A percentile compares a stretch with the other conserved stretches of the same genome.
Evolutionary conservation across 2,888 invertebrate genomes (phyloP).

Genomic region (Drosophila colorata): DNA sequence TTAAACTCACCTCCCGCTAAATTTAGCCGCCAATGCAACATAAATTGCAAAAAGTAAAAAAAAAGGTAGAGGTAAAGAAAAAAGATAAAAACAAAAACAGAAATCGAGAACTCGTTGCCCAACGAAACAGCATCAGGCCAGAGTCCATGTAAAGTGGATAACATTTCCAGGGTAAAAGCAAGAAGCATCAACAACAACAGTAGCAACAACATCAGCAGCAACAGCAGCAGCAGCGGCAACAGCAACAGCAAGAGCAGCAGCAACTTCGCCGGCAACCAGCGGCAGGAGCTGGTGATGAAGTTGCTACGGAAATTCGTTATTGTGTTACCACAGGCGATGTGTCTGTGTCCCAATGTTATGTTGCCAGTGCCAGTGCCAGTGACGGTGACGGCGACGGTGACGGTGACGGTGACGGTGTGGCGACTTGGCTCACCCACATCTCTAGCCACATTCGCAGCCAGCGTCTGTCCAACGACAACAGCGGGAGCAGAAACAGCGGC

Average conservation of each 20-base stretch:
- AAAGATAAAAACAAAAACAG: slow-evolving; percentile 40
- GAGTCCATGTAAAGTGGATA: slow-evolving; percentile 73
- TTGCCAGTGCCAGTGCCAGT: slow-evolving; percentile 35
- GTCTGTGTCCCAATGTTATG: slow-evolving; percentile 76
- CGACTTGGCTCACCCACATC: slow-evolving; percentile 35
- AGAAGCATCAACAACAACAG: slow-evolving; percentile 21
- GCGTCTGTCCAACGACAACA: slow-evolving; percentile 60
- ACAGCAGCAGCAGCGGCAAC: slow-evolving; percentile 4
- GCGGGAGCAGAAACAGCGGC: slow-evolving; percentile 14
- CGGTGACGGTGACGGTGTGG: slow-evolving; percentile 15
- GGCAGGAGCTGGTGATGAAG: slow-evolving; percentile 64
- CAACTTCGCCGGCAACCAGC: slow-evolving; percentile 23
- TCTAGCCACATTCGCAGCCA: slow-evolving; percentile 45
- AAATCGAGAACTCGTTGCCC: slow-evolving; percentile 46
- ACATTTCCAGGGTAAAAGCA: slow-evolving; percentile 63
- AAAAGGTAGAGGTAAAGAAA: slow-evolving; percentile 27
- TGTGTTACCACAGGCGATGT: slow-evolving; percentile 83
- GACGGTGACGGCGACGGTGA: slow-evolving; percentile 22
- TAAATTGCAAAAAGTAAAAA: slow-evolving; percentile 8
- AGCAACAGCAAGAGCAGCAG: slow-evolving; percentile 24
- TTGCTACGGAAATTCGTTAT: slow-evolving; percentile 83
- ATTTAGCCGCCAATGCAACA: slow-evolving; percentile 32
- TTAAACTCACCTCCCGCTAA: slow-evolving; percentile 42
- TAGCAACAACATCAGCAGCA: no score
- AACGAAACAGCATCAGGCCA: slow-evolving; percentile 45